phyloP scores from a whole-genome alignment of 2,888 invertebrate genomes.

The Sturmia bella region DNA sequence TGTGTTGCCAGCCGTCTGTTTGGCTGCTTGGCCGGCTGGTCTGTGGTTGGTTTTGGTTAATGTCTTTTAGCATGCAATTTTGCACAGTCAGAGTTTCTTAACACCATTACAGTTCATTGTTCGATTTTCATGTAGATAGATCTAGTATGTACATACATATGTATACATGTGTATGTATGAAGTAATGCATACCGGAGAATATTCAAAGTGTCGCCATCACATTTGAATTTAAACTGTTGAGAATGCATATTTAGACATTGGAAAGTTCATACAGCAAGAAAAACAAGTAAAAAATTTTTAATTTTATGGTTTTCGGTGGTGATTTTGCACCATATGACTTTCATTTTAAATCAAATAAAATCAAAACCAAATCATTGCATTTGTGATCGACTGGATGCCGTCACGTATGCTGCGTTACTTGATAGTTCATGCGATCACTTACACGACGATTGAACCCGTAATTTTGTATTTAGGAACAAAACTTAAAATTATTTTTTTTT shows the following conservation, averaged over 20 bases:
- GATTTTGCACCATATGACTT: too few species aligned
- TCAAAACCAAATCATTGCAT: too few species aligned
- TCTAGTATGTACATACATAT: slow-evolving; percentile 2
- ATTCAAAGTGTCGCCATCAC: neutral
- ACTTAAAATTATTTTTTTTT: too few species aligned
- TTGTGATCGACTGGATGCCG: too few species aligned
- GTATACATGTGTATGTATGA: neutral
- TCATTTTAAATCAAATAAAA: too few species aligned
- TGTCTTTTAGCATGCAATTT: slow-evolving; percentile 64
- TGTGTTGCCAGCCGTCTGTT: slow-evolving; percentile 23
- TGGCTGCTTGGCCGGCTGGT: slow-evolving; percentile 33
- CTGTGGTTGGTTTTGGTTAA: slow-evolving; percentile 54
- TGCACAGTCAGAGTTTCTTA: slow-evolving; percentile 57
- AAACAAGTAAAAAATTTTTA: too few species aligned
- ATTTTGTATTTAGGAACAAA: too few species aligned
- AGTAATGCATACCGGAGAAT: neutral
- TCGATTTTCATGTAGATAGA: slow-evolving; percentile 35
- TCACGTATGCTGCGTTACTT: too few species aligned
- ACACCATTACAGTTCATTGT: slow-evolving; percentile 51
- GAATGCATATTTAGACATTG: too few species aligned
- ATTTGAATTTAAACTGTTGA: neutral
- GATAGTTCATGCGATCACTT: too few species aligned
- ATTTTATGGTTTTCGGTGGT: too few species aligned
- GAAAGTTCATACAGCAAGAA: neutral
- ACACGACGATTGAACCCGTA: too few species aligned